Evolutionary conservation across 2,888 invertebrate species (phyloP).

Genomic region (Tipula vernalis): DNA sequence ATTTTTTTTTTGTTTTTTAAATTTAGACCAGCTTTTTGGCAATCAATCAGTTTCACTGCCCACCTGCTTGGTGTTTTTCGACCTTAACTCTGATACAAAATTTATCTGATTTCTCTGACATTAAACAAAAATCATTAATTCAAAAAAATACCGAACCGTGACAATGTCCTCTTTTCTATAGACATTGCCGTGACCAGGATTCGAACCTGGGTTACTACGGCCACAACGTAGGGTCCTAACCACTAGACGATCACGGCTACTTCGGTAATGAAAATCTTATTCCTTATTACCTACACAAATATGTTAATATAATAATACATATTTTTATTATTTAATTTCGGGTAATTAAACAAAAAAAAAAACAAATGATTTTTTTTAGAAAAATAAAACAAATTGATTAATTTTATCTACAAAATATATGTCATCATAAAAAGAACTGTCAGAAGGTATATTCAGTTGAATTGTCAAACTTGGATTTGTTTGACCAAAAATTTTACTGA

Average conservation of each 20-base stretch:
- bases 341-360: background rate
- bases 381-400: background rate
- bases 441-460: background rate
- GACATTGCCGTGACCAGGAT: slow-evolving; percentile 41
- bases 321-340: background rate
- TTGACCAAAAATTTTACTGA: background rate
- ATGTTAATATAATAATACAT: background rate
- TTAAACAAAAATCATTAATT: background rate
- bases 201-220: slow-evolving; percentile 50
- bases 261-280: background rate
- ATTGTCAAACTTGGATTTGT: background rate
- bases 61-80: too few relatives aligned
- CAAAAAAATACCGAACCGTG: slow-evolving; percentile 9
- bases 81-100: too few relatives aligned
- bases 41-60: too few relatives aligned
- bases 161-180: slow-evolving; percentile 12
- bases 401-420: background rate
- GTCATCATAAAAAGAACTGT: background rate
- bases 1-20: too few relatives aligned
- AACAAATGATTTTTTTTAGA: too few relatives aligned
- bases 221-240: slow-evolving; percentile 47
- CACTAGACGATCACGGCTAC: slow-evolving; percentile 23
- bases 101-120: too few relatives aligned
- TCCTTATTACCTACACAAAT: background rate
- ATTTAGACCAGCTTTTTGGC: too few relatives aligned